Evolutionary conservation across 2,797 vertebrate genomes (phyloP).

Genomic region (Lateolabrax maculatus): DNA sequence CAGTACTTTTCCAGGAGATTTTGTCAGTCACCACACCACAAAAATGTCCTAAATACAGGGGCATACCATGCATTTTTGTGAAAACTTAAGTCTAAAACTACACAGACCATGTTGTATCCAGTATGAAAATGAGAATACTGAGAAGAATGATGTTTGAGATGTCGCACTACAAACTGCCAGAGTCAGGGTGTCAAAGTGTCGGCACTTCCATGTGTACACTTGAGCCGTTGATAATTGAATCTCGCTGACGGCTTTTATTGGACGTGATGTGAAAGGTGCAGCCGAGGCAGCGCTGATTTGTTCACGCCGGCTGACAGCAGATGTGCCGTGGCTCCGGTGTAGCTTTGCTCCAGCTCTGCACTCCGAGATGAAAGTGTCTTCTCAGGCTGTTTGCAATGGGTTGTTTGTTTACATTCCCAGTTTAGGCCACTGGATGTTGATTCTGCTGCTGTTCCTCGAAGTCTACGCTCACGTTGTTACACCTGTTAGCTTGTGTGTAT

Average conservation of each 20-base stretch:
- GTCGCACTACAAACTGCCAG: not conserved
- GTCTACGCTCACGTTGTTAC: not conserved
- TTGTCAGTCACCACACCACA: not conserved
- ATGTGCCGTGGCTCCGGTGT: constrained; percentile 18
- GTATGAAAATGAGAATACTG: not conserved
- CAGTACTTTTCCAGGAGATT: not conserved
- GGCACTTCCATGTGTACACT: not conserved
- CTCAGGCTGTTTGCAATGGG: constrained; percentile 12
- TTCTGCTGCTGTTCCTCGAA: not conserved
- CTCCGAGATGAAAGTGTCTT: constrained; percentile 40
- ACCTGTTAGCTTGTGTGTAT: constrained; percentile 25
- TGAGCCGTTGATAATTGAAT: not conserved
- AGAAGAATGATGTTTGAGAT: not conserved
- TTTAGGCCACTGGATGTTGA: constrained; percentile 33
- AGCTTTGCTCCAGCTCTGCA: constrained; percentile 9
- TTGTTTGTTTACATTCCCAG: constrained; percentile 40
- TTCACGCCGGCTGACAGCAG: constrained; percentile 34
- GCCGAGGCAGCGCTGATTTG: constrained; percentile 11
- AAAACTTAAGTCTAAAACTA: not conserved
- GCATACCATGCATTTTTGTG: not conserved
- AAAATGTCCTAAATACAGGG: not conserved
- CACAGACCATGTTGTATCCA: not conserved
- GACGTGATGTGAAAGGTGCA: constrained; percentile 18
- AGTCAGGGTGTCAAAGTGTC: not conserved
- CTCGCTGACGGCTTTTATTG: constrained; percentile 1